Evolutionary conservation across 1,140 invertebrate species (phyloP).

Genomic region (Halictus rubicundus): DNA sequence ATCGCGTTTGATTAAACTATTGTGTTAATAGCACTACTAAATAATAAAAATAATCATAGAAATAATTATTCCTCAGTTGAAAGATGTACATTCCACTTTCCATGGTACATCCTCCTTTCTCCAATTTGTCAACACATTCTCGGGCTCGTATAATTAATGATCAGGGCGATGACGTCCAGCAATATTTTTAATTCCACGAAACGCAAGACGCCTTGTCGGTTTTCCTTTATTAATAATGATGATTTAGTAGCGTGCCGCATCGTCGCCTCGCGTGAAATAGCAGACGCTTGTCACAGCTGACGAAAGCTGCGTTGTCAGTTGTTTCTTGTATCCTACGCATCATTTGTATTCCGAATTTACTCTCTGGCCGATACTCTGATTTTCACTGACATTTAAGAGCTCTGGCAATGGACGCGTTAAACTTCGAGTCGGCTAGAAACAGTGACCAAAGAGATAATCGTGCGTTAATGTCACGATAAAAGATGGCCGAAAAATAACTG

Average conservation of each 20-base stretch:
- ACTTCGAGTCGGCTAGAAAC: slow-evolving; percentile 14
- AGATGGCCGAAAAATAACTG: too few relatives aligned
- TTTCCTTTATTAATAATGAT: slow-evolving; percentile 45
- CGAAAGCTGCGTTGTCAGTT: background rate
- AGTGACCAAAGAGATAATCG: slow-evolving; percentile 18
- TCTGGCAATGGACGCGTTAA: background rate
- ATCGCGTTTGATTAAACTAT: too few relatives aligned
- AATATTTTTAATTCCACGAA: background rate
- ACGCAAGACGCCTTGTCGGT: background rate
- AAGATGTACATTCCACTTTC: background rate
- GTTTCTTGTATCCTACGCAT: slow-evolving; percentile 18
- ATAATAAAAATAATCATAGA: too few relatives aligned
- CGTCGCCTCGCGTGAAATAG: background rate
- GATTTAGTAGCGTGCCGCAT: slow-evolving; percentile 15
- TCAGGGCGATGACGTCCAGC: background rate
- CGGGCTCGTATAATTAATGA: background rate
- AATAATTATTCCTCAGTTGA: background rate
- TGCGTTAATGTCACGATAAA: slow-evolving; percentile 6
- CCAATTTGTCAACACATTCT: background rate
- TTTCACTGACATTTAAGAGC: background rate
- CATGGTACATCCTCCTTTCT: background rate
- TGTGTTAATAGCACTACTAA: too few relatives aligned
- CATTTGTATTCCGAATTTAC: slow-evolving; percentile 35
- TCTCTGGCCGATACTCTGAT: slow-evolving; percentile 18
- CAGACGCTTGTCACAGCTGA: too few relatives aligned